Evolutionary conservation across 2,888 invertebrate genomes (phyloP), one percentile per base, ranked within the genome.

Genomic region (Acrobasis suavella): DNA sequence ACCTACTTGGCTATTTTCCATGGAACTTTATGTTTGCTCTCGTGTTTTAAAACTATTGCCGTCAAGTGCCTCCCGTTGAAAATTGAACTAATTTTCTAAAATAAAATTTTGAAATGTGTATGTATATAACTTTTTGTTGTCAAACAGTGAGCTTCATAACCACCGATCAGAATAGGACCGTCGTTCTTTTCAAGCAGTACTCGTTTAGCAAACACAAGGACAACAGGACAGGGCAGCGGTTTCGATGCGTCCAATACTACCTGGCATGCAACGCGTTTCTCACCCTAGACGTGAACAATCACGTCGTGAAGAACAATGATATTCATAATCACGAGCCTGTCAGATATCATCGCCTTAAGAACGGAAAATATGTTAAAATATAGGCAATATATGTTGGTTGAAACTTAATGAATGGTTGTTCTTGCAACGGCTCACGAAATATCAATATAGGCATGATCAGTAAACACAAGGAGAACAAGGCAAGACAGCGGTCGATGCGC

Each of bases 311-410:
- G 14, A 32, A 12, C 51, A 51, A 51, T 14, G 32, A 51, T 10
- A 32, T 2, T 1, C 51, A 51, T 10, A 51, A 10, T 10, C 51
- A 32, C 17, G 51, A 22, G 32, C 51, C 51, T 51, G 51, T 32
- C 9, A 15, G 14, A 51, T 51, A 16, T 16, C 22, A 12, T 51
- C 22, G 12, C 16, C 51, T 51, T 51, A 17, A 51, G 3, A 9
- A 12, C 16, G 51, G 51, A 51, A 51, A 51, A 12, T 51, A 51
- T 51, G 17, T 51, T 22, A 51, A 10, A 51, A 16, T 51, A 16
- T 10, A 22, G 22, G 22, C 22, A 22, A 22, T 22, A 22, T 22
- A 22, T 22, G 22, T 22, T 22, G 22, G 3, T 22, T 22, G n/a
- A n/a, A n/a, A n/a, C 22, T 22, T 2, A 22, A 22, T 2, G 1